Evolutionary conservation across 2,888 invertebrate species (phyloP).

Genomic region (Drosophila prostipennis): DNA sequence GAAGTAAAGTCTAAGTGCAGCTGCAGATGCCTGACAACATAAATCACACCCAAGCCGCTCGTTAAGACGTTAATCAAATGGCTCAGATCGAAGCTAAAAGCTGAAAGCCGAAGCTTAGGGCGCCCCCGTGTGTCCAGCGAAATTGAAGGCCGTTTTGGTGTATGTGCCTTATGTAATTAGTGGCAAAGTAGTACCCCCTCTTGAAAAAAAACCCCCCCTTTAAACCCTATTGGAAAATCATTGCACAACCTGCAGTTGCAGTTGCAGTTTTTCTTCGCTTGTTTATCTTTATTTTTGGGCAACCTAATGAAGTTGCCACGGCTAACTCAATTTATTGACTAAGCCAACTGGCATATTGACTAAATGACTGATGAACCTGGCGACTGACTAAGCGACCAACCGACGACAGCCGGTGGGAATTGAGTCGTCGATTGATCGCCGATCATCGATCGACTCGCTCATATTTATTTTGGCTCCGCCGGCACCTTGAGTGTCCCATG

Average conservation of each 20-base stretch:
- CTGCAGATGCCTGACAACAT: slow-evolving; percentile 61
- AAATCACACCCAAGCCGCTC: slow-evolving; percentile 71
- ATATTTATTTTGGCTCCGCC: slow-evolving; percentile 63
- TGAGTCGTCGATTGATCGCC: slow-evolving; percentile 33
- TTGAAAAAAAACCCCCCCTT: neutral
- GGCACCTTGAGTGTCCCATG: slow-evolving; percentile 70
- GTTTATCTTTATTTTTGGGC: slow-evolving; percentile 46
- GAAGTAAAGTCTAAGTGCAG: slow-evolving; percentile 50
- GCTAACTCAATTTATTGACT: slow-evolving; percentile 76
- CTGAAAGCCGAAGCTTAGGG: slow-evolving; percentile 32
- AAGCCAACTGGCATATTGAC: slow-evolving; percentile 66
- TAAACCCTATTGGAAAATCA: slow-evolving; percentile 36
- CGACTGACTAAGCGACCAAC: slow-evolving; percentile 12
- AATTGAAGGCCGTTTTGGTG: slow-evolving; percentile 67
- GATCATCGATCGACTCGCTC: slow-evolving; percentile 34
- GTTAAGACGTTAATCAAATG: slow-evolving; percentile 78
- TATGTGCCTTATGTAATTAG: slow-evolving; percentile 76
- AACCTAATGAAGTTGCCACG: slow-evolving; percentile 68
- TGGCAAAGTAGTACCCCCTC: slow-evolving; percentile 43
- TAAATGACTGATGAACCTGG: slow-evolving; percentile 70
- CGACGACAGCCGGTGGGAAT: slow-evolving; percentile 63
- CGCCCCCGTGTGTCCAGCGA: slow-evolving; percentile 45
- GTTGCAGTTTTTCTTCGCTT: slow-evolving; percentile 40
- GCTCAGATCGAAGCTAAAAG: slow-evolving; percentile 37
- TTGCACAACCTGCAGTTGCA: slow-evolving; percentile 53